phyloP scores from a whole-genome alignment of 2,888 invertebrate species.

The Dicyrtoma fusca region DNA sequence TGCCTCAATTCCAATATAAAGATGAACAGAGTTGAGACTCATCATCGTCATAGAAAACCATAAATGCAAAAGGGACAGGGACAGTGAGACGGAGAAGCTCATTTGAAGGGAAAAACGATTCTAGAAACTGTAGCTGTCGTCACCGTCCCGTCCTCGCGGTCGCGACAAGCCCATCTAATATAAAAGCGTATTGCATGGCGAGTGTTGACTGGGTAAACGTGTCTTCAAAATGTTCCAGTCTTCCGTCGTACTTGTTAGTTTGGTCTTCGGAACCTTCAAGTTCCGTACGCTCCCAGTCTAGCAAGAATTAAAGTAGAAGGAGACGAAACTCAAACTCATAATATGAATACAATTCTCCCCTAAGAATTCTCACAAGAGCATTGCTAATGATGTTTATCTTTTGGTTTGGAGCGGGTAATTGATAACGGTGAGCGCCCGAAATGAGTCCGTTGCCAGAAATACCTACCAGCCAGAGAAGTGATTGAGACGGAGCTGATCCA shows the following conservation, averaged over 20 bases:
- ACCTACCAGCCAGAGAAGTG: slow-evolving; percentile 36
- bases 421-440: slow-evolving; percentile 45
- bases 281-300: too few relatives aligned
- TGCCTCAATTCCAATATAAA: too few relatives aligned
- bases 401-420: slow-evolving; percentile 48
- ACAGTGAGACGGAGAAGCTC: background rate
- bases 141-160: slow-evolving; percentile 5
- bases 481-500: slow-evolving; percentile 36
- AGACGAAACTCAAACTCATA: slow-evolving; percentile 12
- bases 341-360: slow-evolving; percentile 21
- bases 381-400: slow-evolving; percentile 51
- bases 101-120: slow-evolving; percentile 3
- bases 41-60: background rate
- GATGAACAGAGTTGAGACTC: background rate
- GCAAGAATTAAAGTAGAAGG: too few relatives aligned
- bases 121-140: slow-evolving; percentile 3
- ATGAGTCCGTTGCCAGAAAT: slow-evolving; percentile 46
- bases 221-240: too few relatives aligned
- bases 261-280: too few relatives aligned
- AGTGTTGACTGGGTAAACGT: too few relatives aligned
- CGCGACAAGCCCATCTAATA: background rate
- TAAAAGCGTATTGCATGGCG: background rate
- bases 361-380: slow-evolving; percentile 46
- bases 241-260: too few relatives aligned
- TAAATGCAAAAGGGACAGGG: background rate